phyloP scores from a whole-genome alignment of 1,140 invertebrate genomes.

The Heliconius congener region DNA sequence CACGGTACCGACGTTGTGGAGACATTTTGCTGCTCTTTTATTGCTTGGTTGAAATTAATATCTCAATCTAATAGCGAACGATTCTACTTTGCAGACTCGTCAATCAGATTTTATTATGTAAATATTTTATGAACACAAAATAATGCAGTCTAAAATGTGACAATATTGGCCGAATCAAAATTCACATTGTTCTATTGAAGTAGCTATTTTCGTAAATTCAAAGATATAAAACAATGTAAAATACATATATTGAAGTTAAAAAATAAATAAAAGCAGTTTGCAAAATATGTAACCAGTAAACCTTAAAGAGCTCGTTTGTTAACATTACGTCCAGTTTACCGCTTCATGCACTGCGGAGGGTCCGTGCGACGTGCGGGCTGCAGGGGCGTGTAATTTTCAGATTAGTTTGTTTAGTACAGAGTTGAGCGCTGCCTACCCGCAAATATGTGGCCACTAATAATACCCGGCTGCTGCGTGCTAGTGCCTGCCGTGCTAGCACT shows the following conservation, averaged over 20 bases:
- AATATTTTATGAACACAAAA: slow-evolving; percentile 61
- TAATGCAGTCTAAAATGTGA: neutral
- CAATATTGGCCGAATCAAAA: too few species aligned
- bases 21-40: slow-evolving; percentile 74
- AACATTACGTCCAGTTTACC: slow-evolving; percentile 64
- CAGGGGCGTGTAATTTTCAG: slow-evolving; percentile 73
- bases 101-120: slow-evolving; percentile 75
- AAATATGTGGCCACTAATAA: slow-evolving; percentile 74
- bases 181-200: too few species aligned
- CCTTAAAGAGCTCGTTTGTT: slow-evolving; percentile 53
- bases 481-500: neutral
- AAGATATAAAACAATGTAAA: neutral
- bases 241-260: slow-evolving; percentile 10
- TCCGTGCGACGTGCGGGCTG: slow-evolving; percentile 24
- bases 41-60: slow-evolving; percentile 80
- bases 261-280: slow-evolving; percentile 34
- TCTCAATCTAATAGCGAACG: slow-evolving; percentile 67
- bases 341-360: slow-evolving; percentile 47
- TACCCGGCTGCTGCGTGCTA: slow-evolving; percentile 11
- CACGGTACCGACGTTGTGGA: slow-evolving; percentile 54
- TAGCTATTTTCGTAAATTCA: neutral
- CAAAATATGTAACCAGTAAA: slow-evolving; percentile 46
- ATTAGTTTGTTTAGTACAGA: slow-evolving; percentile 78
- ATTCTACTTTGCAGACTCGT: slow-evolving; percentile 73
- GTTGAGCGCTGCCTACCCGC: slow-evolving; percentile 51